Evolutionary conservation across 2,113 vertebrate species (phyloP).

Genomic region (Coptodon bakossiorum): DNA sequence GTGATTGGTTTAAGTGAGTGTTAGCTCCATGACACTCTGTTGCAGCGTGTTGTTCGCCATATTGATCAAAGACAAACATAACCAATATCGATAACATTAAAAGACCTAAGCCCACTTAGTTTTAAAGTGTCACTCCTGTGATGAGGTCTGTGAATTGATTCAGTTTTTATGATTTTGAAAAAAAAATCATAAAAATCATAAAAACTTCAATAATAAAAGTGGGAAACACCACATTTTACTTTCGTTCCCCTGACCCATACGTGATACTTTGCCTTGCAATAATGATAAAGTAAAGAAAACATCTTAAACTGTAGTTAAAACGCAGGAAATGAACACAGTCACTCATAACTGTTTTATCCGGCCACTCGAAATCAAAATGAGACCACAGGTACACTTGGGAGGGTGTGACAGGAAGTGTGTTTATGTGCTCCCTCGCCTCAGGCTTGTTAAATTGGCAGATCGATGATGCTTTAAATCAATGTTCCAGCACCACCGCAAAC

Average conservation of each 20-base stretch:
- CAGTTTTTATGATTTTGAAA: not conserved
- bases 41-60: not conserved
- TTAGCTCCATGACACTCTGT: not conserved
- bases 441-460: conserved; percentile 60
- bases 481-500: conserved; percentile 49
- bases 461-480: conserved; percentile 68
- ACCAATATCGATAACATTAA: not conserved
- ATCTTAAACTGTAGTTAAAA: not conserved
- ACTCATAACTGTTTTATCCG: not conserved
- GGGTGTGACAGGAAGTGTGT: conserved; percentile 9
- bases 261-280: not conserved
- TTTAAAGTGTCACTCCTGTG: not conserved
- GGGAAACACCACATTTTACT: not conserved
- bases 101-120: not conserved
- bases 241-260: not conserved
- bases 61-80: not conserved
- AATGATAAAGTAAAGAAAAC: not conserved
- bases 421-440: conserved; percentile 22
- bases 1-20: not conserved
- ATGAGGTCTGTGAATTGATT: not conserved
- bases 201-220: not conserved
- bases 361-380: conserved; percentile 27
- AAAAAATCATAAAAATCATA: not conserved
- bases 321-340: not conserved
- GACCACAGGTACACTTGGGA: not conserved